Base-by-base conservation (phyloP, 2,113 vertebrate genomes). In the Rhinoptilus africanus region DNA sequence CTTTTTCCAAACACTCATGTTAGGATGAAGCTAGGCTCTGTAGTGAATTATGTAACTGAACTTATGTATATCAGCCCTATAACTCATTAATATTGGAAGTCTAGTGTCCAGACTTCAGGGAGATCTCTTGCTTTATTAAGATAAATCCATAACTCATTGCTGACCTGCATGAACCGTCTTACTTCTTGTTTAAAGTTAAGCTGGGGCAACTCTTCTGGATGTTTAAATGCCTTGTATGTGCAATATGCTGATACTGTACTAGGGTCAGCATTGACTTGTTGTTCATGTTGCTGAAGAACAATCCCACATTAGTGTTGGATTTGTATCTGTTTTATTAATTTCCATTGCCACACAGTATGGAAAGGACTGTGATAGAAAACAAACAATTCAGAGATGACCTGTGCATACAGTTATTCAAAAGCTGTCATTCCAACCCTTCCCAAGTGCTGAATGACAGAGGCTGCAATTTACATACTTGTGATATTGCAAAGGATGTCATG, bases 141-240 rank as follows among this genome's bases (percentile, higher is more conserved):
- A 89, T 73, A 78, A 84, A 90, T 88, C 59, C 32, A 6, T 82
- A 92, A 77, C 51, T 93, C 23, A 17, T 34, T 91, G 37, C 59
- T n/a, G 92, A 80, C 39, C 35, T 62, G 48, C 6, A 5, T 57
- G 53, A 88, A 94, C 95, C 92, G 34, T 59, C 30, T 67, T 41
- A 22, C 37, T 77, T 59, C 67, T 72, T 81, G 45, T 96, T 92
- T 84, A 27, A 85, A 94, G 63, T 97, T 94, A 76, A 93, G 30
- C 53, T 63, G 39, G 66, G 60, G n/a, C 22, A 53, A 3, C 54
- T 71, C 26, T 81, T 60, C 14, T 90, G 48, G 67, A 50, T 89
- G 47, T 94, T 96, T 77, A 88, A 87, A 57, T 84, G 68, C 34
- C 60, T 73, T 43, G 8, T 72, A 28, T 27, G 4, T 39, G 50